These are phyloP conservation scores for Lanius ludovicianus DNA, from an alignment of 2,113 vertebrate species.

Conservation along the genomic window DNA sequence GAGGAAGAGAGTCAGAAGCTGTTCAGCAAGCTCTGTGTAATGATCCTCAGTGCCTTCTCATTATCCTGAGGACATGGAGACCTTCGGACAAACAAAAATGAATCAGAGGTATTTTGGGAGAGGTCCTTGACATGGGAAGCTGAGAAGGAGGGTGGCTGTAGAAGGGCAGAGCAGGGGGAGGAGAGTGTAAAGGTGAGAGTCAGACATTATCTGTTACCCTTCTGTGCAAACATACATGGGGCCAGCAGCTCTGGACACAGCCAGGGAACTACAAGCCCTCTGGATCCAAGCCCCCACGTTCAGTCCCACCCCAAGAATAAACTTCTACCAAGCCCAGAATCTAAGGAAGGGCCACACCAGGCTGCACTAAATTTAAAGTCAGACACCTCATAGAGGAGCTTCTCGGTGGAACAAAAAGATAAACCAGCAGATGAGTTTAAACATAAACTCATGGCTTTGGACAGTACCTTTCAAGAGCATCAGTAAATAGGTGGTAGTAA, in stretches of 20 bases:
- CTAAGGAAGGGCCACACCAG: neutral
- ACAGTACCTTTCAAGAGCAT: constrained; percentile 12
- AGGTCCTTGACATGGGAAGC: neutral
- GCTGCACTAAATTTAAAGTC: neutral
- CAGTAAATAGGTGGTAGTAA: constrained; percentile 41
- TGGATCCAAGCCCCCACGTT: neutral
- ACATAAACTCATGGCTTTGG: neutral
- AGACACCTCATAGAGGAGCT: neutral
- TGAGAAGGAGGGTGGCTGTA: neutral
- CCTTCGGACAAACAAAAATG: neutral
- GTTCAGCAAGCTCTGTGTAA: neutral
- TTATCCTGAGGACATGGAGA: neutral
- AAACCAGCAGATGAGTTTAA: constrained; percentile 26
- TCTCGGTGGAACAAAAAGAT: neutral
- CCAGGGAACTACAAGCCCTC: neutral
- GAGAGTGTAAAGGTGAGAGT: neutral
- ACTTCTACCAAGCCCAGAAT: neutral
- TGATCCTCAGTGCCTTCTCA: neutral
- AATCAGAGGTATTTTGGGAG: neutral
- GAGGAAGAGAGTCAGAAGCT: neutral
- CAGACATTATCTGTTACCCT: neutral
- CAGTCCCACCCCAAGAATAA: neutral
- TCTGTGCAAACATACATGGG: neutral
- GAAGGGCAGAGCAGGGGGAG: neutral
- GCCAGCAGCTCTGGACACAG: neutral